A percentile compares a stretch with the other conserved stretches of the same genome.
Evolutionary conservation across 2,113 vertebrate genomes (phyloP).

Genomic region (Tetrax tetrax): DNA sequence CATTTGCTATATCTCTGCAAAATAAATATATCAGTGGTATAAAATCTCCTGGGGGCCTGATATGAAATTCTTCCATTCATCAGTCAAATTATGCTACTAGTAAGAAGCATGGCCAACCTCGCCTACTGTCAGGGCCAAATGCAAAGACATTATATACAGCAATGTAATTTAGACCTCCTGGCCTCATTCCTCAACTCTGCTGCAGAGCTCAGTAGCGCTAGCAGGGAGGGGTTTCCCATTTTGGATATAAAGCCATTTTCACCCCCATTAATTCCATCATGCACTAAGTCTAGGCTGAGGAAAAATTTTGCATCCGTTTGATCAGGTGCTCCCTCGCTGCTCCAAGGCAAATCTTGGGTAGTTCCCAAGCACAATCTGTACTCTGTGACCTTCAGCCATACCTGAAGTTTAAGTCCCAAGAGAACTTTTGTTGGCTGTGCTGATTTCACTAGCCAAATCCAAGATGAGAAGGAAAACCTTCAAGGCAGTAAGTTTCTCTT

Average conservation of each 20-base stretch:
- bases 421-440: not conserved
- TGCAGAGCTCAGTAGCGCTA: not conserved
- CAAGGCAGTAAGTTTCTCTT: not conserved
- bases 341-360: not conserved
- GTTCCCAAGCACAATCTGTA: not conserved
- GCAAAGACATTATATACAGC: not conserved
- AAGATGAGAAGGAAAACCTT: not conserved
- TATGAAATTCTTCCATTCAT: not conserved
- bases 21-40: not conserved
- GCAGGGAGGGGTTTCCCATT: not conserved
- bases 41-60: not conserved
- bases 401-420: not conserved
- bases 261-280: not conserved
- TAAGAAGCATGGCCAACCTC: not conserved
- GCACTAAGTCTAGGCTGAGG: not conserved
- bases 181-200: conserved; percentile 23
- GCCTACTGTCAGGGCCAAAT: not conserved
- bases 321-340: not conserved
- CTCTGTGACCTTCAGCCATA: conserved; percentile 4
- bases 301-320: not conserved
- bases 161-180: conserved; percentile 23
- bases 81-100: not conserved
- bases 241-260: not conserved
- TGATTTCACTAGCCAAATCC: not conserved
- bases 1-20: not conserved